phyloP scores from a whole-genome alignment of 2,797 vertebrate species.

The Tolypeutes matacus region DNA sequence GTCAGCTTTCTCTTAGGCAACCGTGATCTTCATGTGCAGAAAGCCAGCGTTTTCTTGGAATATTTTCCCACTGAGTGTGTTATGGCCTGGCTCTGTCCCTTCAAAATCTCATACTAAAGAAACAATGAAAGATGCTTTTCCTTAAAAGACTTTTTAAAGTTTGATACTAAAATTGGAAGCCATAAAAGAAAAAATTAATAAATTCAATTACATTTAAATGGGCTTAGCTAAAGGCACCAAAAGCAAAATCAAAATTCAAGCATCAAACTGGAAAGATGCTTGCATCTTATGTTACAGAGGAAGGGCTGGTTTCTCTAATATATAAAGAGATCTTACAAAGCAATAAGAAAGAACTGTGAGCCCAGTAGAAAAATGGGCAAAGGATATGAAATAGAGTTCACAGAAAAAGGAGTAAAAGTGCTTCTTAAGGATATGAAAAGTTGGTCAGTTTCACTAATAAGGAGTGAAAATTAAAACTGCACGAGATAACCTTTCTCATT shows the following conservation, averaged over 20 bases:
- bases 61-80: background rate
- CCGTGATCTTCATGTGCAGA: background rate
- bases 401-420: background rate
- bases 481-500: background rate
- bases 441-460: slow-evolving; percentile 10
- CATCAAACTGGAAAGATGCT: background rate
- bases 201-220: background rate
- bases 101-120: background rate
- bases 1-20: background rate
- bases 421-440: background rate
- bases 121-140: background rate
- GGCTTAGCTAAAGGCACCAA: background rate
- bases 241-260: slow-evolving; percentile 23
- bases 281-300: background rate
- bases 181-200: background rate
- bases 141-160: background rate
- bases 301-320: slow-evolving; percentile 1
- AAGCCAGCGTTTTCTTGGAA: slow-evolving; percentile 1
- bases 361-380: background rate
- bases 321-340: slow-evolving; percentile 27
- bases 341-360: background rate
- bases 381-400: background rate
- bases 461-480: background rate
- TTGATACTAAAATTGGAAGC: background rate
- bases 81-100: background rate